A percentile compares a stretch with the other conserved stretches of the same genome.
phyloP scores from a whole-genome alignment of 2,113 vertebrate genomes.

The Cettia cetti region DNA sequence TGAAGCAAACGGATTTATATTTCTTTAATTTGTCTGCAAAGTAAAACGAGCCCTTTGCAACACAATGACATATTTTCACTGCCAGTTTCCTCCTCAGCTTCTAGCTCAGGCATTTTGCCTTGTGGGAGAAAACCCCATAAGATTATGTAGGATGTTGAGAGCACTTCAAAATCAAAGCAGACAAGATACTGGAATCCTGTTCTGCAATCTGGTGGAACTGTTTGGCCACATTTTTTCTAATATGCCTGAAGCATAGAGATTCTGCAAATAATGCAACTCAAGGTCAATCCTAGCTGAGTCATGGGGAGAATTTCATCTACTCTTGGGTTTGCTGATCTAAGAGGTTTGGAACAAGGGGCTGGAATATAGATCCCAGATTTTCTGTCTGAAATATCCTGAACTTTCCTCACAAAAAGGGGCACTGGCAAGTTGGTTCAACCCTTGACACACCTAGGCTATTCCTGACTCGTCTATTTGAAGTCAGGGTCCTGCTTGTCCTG shows the following conservation, averaged over 20 bases:
- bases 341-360: background rate
- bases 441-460: background rate
- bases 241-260: constrained; percentile 24
- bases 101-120: constrained; percentile 9
- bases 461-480: background rate
- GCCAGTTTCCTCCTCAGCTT: constrained; percentile 21
- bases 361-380: background rate
- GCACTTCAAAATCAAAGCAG: constrained; percentile 9
- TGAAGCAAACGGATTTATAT: background rate
- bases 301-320: background rate
- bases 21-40: background rate
- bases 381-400: background rate
- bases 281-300: background rate
- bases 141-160: background rate
- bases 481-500: no score
- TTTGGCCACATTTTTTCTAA: constrained; percentile 27
- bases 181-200: constrained; percentile 41
- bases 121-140: background rate
- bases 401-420: background rate
- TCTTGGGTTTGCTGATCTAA: background rate
- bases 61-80: background rate
- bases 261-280: background rate
- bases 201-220: constrained; percentile 21
- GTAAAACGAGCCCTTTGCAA: background rate
- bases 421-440: background rate